Percentiles rank a stretch among this genome's conserved stretches.
phyloP scores from a whole-genome alignment of 2,113 vertebrate species.

The Arizona elegans region DNA sequence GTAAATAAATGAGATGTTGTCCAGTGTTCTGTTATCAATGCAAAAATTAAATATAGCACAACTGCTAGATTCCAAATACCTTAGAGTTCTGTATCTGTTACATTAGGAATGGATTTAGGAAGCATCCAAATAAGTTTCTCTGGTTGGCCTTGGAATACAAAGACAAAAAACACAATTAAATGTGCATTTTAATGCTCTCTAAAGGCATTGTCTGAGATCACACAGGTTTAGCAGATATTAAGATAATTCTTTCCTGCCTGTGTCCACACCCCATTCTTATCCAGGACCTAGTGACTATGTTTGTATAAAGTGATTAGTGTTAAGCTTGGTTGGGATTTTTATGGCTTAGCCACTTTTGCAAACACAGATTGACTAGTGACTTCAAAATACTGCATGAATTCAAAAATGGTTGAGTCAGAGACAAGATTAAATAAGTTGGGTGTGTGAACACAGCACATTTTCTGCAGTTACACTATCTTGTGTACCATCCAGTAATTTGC shows the following conservation, averaged over 20 bases:
- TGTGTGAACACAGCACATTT: neutral
- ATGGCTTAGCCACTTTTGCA: neutral
- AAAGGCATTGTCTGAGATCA: slow-evolving; percentile 6
- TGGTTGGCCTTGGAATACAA: neutral
- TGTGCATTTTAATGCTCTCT: slow-evolving; percentile 1
- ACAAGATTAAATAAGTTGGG: neutral
- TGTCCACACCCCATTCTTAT: neutral
- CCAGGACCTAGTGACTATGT: neutral
- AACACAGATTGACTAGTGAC: neutral
- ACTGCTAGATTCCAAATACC: neutral
- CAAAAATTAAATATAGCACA: slow-evolving; percentile 42
- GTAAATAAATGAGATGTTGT: neutral
- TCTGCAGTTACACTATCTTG: neutral
- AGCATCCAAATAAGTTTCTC: slow-evolving; percentile 53
- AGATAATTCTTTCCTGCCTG: neutral
- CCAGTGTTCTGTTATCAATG: slow-evolving; percentile 13
- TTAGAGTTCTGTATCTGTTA: slow-evolving; percentile 17
- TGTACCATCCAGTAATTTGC: neutral
- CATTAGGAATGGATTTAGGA: slow-evolving; percentile 37
- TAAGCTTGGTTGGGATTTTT: neutral
- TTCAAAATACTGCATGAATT: neutral
- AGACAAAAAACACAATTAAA: neutral
- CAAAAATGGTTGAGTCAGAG: neutral
- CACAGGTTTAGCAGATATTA: slow-evolving; percentile 10
- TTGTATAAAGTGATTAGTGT: neutral